Evolutionary conservation across 2,888 invertebrate species (phyloP), one percentile per base, ranked within the genome.

Genomic region (Drosophila histrio): DNA sequence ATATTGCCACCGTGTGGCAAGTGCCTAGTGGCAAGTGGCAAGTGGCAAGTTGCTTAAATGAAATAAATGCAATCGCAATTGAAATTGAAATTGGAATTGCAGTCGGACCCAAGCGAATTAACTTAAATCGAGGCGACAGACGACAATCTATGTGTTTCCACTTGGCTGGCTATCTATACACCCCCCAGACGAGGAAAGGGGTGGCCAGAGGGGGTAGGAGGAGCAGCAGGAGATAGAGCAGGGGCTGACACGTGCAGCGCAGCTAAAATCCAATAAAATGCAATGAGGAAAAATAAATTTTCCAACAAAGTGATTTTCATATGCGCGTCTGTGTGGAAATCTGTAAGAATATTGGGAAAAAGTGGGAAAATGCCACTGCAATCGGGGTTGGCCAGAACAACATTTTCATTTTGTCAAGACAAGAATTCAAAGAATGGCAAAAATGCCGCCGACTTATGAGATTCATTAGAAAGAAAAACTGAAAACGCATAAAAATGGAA

Each of bases 241-340:
- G 2, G n/a, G 47, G 30, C 6, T 15, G 56, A 39, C 63, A 79
- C 79, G 58, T 62, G 72, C 68, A 46, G 39, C 30, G 41, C 34
- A 24, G 60, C 36, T 30, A 41, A 66, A 77, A 69, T 58, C 65
- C 81, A 80, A 81, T 84, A 80, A 81, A 84, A 59, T 84, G 84
- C 75, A 83, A 79, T 83, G 64, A 75, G 58, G 5, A 28, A 26
- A 73, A 64, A 77, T 80, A 66, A 46, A 77, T 71, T 78, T 82
- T 76, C 78, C 74, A 60, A 49, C 52, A 62, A 77, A 74, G 43
- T 66, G 63, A 73, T 62, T 81, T 77, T 46, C 28, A 9, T 17
- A 28, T 4, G 4, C 22, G 22, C 24, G 17, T 44, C 26, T 44
- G 34, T 19, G 28, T 28, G 21, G 17, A n/a, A 28, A 17, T 28